Evolutionary conservation across 2,888 invertebrate species (phyloP), one percentile per base, ranked within the genome.

Genomic region (Quadriops clusia): DNA sequence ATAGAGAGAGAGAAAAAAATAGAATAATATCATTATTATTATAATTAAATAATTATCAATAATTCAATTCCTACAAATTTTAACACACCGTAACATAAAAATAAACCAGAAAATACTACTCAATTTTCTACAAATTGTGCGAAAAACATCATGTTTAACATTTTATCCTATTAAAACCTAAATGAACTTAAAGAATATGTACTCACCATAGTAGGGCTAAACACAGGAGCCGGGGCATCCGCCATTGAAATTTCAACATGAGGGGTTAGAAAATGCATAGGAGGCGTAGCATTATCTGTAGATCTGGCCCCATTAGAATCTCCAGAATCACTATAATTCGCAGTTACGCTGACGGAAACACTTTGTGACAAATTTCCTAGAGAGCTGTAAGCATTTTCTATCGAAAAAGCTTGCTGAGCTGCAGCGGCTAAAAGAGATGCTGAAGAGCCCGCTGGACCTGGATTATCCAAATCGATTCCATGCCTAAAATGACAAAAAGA

Each of bases 211-310:
- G 67, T 63, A 0, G 72, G 71, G 28, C 73, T 72, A 49, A 70
- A 73, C 2, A 57, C 58, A 20, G 74, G 71, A 48, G 78, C 78
- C 43, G 81, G 81, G 38, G 80, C 77, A 52, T 85, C 85, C 10
- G 83, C 79, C 74, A 86, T 83, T 21, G 85, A 86, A 56, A 89
- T 87, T 65, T 89, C 87, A 17, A 89, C 86, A 46, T 89, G 89
- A 4, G 89, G 89, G 18, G 87, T 86, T 21, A 89, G 67, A 54
- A 87, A 89, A 59, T 89, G 86, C 85, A 86, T 86, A 1, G 86
- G 86, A 7, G 86, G 86, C 24, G 86, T 86, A 5, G 81, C 82
- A 50, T 86, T 86, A 53, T 86, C 85, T n/a, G 78, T 75, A 1
- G 83, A 83, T 33, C 85, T 67, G 22, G 74, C 77, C 2, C 78